phyloP scores from a whole-genome alignment of 2,797 vertebrate species.

The Bradypodion pumilum region DNA sequence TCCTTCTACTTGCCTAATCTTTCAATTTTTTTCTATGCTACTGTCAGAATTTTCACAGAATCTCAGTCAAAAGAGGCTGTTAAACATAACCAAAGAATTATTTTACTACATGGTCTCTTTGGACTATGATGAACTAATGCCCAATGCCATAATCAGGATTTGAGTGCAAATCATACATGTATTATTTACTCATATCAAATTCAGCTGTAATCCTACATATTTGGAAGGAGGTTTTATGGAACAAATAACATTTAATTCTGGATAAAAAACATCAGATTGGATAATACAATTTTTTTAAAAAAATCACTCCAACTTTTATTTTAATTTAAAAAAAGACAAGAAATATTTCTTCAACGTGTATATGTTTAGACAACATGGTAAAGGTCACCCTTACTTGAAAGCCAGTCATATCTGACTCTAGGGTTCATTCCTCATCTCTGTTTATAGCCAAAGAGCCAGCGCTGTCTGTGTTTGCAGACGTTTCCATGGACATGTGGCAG shows the following conservation, averaged over 20 bases:
- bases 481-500: too few relatives aligned
- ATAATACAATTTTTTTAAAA: too few relatives aligned
- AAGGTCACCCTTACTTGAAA: too few relatives aligned
- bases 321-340: too few relatives aligned
- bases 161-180: conserved; percentile 27
- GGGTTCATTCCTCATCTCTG: too few relatives aligned
- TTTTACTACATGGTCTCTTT: background rate
- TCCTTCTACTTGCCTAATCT: background rate
- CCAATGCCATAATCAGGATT: conserved; percentile 29
- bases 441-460: too few relatives aligned
- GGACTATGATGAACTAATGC: conserved; percentile 33
- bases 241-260: background rate
- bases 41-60: conserved; percentile 31
- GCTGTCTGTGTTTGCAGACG: too few relatives aligned
- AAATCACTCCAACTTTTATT: too few relatives aligned
- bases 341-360: background rate
- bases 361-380: background rate
- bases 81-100: background rate
- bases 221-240: background rate
- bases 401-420: too few relatives aligned
- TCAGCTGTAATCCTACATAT: too few relatives aligned
- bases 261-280: background rate
- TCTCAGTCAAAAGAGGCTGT: conserved; percentile 15
- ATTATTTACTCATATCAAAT: background rate
- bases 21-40: conserved; percentile 7